Evolutionary conservation across 2,888 invertebrate species (phyloP), one percentile per base, ranked within the genome.

Genomic region (Hypselothyrea guttata): DNA sequence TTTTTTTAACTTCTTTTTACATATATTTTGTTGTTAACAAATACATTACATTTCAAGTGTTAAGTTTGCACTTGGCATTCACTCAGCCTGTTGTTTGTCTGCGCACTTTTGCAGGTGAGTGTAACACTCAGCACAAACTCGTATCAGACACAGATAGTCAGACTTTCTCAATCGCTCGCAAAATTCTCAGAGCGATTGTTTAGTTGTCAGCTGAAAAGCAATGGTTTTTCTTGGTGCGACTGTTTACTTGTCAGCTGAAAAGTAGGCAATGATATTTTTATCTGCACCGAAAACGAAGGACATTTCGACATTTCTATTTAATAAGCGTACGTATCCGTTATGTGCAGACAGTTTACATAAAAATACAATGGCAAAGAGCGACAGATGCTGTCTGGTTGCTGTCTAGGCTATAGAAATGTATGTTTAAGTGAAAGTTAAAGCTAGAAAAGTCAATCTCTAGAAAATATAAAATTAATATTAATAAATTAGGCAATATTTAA

Each of bases 21-120:
- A n/a, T 28, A 28, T 11, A 11, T n/a, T 12, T 49, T 37, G 15
- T 55, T 51, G 75, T 63, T 75, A 59, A 67, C 76, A 73, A 76
- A 73, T 76, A 76, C 73, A 73, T 73, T 72, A 73, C 76, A 61
- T 58, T 72, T 73, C 49, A 27, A 73, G 73, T 76, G 77, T 72
- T 72, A 68, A 72, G 47, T 60, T 72, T 58, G 53, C 73, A 73
- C 69, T 76, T 76, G 64, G 42, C 57, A 67, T 59, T 64, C 66
- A 54, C 60, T 41, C 37, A 28, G 15, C 34, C 41, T 8, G 47
- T 40, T 72, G 68, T 75, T 62, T 69, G 53, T 56, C 41, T 51
- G 11, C 56, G 12, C 56, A 72, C 60, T 74, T 42, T 34, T 38
- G 52, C 51, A 53, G 64, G 16, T 42, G 52, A 47, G 47, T 47